Evolutionary conservation across 2,797 vertebrate species (phyloP).

Genomic region (Poecilia wingei): DNA sequence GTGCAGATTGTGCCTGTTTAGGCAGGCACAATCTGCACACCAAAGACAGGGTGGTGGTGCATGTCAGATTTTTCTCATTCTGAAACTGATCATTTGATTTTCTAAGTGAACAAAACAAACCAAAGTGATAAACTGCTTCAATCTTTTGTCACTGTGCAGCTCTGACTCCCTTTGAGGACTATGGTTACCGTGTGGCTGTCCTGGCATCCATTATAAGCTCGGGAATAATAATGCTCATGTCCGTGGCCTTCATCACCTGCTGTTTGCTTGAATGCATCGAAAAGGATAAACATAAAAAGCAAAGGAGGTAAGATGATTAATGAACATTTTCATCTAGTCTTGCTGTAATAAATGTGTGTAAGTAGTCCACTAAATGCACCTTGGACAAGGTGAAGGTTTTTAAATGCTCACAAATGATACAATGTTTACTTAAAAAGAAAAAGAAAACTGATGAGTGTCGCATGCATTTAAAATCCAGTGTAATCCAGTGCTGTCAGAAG

Average conservation of each 20-base stretch:
- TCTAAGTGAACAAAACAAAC: neutral
- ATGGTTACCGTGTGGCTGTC: slow-evolving; percentile 90
- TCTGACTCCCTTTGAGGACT: slow-evolving; percentile 79
- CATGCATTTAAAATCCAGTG: neutral
- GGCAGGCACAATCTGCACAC: slow-evolving; percentile 3
- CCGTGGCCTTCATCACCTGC: slow-evolving; percentile 91
- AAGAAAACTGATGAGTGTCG: neutral
- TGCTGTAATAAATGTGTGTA: neutral
- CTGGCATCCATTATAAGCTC: slow-evolving; percentile 89
- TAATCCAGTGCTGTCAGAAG: neutral
- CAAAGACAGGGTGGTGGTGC: neutral
- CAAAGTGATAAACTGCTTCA: slow-evolving; percentile 9
- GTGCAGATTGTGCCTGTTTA: no score
- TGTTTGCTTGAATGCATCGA: slow-evolving; percentile 88
- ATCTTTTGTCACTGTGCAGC: slow-evolving; percentile 68
- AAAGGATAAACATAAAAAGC: slow-evolving; percentile 78
- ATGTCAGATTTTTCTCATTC: neutral
- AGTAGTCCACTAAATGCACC: neutral
- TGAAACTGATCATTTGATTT: neutral
- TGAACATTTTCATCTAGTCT: neutral
- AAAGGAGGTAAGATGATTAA: slow-evolving; percentile 63
- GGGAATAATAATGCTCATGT: slow-evolving; percentile 90
- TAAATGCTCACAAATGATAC: neutral
- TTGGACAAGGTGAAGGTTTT: neutral
- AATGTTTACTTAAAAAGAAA: neutral